Base-by-base conservation (phyloP, 2,888 invertebrate species). In the Drosophila demipolita region DNA sequence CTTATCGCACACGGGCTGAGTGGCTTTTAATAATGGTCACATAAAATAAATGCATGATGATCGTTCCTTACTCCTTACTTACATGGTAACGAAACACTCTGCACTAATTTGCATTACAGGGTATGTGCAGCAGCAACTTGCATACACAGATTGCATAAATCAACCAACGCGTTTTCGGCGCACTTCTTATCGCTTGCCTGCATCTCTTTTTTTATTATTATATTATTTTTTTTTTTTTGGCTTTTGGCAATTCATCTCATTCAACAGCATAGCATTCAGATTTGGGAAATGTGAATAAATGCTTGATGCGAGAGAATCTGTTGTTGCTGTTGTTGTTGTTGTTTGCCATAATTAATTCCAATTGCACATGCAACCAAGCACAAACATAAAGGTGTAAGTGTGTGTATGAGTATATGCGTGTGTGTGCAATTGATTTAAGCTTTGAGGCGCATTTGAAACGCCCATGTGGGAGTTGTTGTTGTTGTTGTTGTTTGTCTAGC, bases 271-370 rank as follows among this genome's bases (percentile, higher is more conserved):
- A 54, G 38, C 35, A 58, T 74, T 78, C 79, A 69, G 79, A 78
- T 74, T 77, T 77, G 75, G 75, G 77, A 42, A 42, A 74, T 77
- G 79, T 77, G 78, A 45, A 78, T 68, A 62, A 66, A 66, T 23
- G 45, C 45, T 55, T 55, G 40, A 65, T 73, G 66, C 67, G 57
- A 67, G 67, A 68, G 70, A 70, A 70, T 49, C 53, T 71, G 62
- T 15, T 15, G 45, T 60, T 57, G 57, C 63, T 71, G 71, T 40
- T 57, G 23, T 40, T 65, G 23, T 71, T 36, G 76, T 67, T 76
- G 66, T n/a, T n/a, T n/a, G 77, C 77, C 78, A 90, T 91, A 91
- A 91, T 91, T 91, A 91, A 91, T 91, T 90, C 91, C 86, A 82
- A 84, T 89, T 91, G 82, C 90, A 83, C 91, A 91, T 91, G 91